These are phyloP conservation scores for Sarcophaga variegata DNA, from an alignment of 2,888 invertebrate genomes.

Conservation along the genomic window DNA sequence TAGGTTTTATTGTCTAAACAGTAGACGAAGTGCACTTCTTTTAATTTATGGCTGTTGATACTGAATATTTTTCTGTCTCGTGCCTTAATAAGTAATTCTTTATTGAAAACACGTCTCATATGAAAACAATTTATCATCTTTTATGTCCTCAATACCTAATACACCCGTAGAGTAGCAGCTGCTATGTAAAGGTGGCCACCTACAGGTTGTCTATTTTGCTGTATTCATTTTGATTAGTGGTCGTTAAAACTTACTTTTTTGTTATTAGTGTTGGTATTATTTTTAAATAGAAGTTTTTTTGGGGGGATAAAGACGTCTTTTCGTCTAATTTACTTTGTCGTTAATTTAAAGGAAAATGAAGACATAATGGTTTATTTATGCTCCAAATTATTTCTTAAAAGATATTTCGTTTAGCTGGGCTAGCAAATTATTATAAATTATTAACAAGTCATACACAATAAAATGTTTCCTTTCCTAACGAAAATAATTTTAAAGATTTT, in stretches of 20 bases:
- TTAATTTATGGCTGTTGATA: too few species aligned
- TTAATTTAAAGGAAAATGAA: constrained; percentile 21
- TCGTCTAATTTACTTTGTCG: constrained; percentile 45
- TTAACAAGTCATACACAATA: neutral
- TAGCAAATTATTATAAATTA: constrained; percentile 48
- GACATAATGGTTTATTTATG: constrained; percentile 38
- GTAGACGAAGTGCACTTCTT: too few species aligned
- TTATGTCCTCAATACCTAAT: too few species aligned
- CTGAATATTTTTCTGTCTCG: too few species aligned
- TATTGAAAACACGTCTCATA: too few species aligned
- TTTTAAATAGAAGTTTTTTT: neutral
- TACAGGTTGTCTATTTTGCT: neutral
- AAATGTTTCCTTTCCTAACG: neutral
- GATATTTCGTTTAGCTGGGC: constrained; percentile 18
- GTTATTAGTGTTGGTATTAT: neutral
- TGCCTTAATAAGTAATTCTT: too few species aligned
- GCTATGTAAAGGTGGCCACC: neutral
- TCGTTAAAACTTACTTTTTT: constrained; percentile 28
- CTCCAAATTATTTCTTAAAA: constrained; percentile 45
- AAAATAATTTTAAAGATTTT: neutral
- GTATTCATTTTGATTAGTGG: constrained; percentile 44
- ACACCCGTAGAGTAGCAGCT: neutral
- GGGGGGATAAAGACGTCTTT: neutral
- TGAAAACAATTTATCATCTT: too few species aligned
- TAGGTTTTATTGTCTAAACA: too few species aligned